Conservation (phyloP, 2,113 vertebrate species). For the Misgurnus anguillicaudatus region DNA sequence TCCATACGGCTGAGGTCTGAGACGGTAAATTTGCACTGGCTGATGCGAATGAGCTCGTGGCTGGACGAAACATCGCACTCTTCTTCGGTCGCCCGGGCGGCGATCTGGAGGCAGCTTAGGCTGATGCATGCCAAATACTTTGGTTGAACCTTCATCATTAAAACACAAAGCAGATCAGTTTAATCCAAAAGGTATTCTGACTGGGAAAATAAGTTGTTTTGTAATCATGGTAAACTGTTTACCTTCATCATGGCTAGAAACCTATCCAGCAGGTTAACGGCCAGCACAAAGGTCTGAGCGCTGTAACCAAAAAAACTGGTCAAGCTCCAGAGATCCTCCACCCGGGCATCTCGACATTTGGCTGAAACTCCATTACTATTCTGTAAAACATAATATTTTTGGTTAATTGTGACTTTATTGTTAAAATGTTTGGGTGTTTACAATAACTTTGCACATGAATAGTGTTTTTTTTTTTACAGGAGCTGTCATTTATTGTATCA, state of each 20-base stretch:
- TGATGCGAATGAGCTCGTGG: conserved; percentile 94
- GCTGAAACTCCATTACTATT: conserved; percentile 84
- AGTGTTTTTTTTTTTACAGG: no score
- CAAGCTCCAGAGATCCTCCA: conserved; percentile 94
- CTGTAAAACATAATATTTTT: conserved; percentile 59
- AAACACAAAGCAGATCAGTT: background rate
- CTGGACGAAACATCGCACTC: conserved; percentile 84
- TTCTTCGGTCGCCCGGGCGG: conserved; percentile 85
- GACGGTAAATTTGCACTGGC: conserved; percentile 93
- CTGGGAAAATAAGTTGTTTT: background rate
- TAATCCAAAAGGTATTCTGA: background rate
- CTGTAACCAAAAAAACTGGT: conserved; percentile 94
- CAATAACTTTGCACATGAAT: no score
- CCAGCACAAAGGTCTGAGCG: conserved; percentile 92
- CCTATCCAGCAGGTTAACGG: conserved; percentile 95
- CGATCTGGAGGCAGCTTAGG: conserved; percentile 90
- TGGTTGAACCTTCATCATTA: conserved; percentile 84
- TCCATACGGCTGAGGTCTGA: conserved; percentile 95
- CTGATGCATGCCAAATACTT: conserved; percentile 97
- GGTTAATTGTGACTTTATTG: no score
- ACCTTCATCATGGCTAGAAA: conserved; percentile 97
- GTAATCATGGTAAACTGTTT: conserved; percentile 25
- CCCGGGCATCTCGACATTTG: conserved; percentile 87
- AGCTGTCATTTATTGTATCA: no score
- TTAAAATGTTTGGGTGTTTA: no score